Percentiles rank a stretch among this genome's conserved stretches.
phyloP scores from a whole-genome alignment of 2,888 invertebrate genomes.

The Epinotia ramella region DNA sequence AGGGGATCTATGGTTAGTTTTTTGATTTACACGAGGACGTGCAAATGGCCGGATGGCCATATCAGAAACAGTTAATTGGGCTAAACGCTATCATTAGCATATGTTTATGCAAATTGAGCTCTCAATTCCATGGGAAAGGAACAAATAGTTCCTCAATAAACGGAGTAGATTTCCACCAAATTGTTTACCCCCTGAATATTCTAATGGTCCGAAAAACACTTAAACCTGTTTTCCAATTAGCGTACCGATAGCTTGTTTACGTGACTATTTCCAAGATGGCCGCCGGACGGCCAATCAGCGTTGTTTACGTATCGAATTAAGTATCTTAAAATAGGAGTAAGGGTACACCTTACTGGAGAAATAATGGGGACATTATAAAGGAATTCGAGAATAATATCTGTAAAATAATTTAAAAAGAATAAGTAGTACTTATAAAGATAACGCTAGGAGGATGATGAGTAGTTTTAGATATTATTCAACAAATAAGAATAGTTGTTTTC shows the following conservation, averaged over 20 bases:
- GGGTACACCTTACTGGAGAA: background rate
- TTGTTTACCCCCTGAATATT: background rate
- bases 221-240: slow-evolving; percentile 46
- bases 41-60: no score
- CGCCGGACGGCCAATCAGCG: slow-evolving; percentile 46
- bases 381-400: no score
- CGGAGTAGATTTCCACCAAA: slow-evolving; percentile 1
- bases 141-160: background rate
- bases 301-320: slow-evolving; percentile 49
- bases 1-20: no score
- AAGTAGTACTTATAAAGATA: no score
- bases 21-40: no score
- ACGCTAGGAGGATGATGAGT: no score
- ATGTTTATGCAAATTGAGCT: no score
- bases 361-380: background rate
- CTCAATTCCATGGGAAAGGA: background rate
- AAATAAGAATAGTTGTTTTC: no score
- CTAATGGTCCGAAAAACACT: slow-evolving; percentile 27
- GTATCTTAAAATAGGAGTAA: background rate
- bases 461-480: no score
- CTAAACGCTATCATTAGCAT: no score
- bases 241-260: slow-evolving; percentile 52
- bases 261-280: slow-evolving; percentile 53
- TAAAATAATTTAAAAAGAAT: no score
- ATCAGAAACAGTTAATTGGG: no score